These are phyloP conservation scores for Perognathus longimembris DNA, from an alignment of 2,113 vertebrate species.

Conservation along the genomic window DNA sequence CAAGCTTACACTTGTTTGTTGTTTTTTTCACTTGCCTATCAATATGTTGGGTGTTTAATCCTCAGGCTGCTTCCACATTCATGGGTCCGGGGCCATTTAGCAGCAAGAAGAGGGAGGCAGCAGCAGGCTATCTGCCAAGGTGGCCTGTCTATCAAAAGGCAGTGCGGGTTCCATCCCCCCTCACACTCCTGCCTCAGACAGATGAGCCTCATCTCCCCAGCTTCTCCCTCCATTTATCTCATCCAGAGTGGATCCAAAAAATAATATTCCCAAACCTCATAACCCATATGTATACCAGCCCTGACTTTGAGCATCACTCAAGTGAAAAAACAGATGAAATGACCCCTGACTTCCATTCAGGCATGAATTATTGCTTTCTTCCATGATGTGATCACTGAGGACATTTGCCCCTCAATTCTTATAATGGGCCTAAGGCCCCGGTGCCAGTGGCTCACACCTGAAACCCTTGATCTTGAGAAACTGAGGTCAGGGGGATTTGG, in stretches of 20 bases:
- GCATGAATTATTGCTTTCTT: neutral
- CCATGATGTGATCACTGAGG: neutral
- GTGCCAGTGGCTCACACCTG: too few relatives aligned
- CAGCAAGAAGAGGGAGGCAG: neutral
- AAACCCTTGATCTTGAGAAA: too few relatives aligned
- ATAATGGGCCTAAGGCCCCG: neutral
- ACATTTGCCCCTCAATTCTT: neutral
- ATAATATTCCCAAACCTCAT: neutral
- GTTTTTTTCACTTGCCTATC: constrained; percentile 15
- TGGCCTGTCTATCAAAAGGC: neutral
- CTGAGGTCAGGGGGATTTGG: too few relatives aligned
- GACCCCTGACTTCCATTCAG: neutral
- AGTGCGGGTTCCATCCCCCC: neutral
- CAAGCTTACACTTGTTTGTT: neutral
- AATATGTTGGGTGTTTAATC: constrained; percentile 24
- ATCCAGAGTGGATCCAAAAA: neutral
- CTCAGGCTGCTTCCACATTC: neutral
- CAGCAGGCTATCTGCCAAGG: neutral
- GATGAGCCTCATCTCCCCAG: too few relatives aligned
- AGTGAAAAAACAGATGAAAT: neutral
- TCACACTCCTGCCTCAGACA: neutral
- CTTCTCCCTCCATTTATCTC: neutral
- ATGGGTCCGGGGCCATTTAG: neutral
- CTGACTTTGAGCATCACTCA: neutral
- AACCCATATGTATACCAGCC: neutral